Conservation (phyloP, 1,140 invertebrate genomes). For the Prorops nasuta region DNA sequence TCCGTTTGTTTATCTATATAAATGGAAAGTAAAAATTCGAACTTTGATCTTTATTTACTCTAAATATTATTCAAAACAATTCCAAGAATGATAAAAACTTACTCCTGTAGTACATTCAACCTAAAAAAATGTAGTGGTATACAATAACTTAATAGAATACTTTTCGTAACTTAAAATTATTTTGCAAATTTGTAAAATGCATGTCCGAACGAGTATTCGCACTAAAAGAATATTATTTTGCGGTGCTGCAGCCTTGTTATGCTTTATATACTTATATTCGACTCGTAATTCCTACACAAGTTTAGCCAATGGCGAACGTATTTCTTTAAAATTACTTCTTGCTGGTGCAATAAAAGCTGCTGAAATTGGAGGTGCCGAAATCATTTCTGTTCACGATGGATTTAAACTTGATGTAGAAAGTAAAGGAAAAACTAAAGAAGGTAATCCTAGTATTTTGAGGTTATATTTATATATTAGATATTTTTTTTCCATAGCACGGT, state of each 20-base stretch:
- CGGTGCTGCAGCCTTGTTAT: conserved; percentile 49
- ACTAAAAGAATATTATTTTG: conserved; percentile 63
- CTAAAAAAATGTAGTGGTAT: too few species aligned
- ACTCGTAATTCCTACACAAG: not conserved
- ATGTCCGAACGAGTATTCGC: conserved; percentile 66
- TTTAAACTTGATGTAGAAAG: conserved; percentile 66
- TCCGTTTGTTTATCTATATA: too few species aligned
- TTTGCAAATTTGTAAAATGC: conserved; percentile 53
- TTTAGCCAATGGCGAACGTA: conserved; percentile 25
- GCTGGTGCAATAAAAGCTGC: conserved; percentile 76
- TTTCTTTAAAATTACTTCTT: conserved; percentile 75
- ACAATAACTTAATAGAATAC: not conserved
- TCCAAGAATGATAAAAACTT: too few species aligned
- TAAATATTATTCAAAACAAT: too few species aligned
- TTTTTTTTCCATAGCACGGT: too few species aligned
- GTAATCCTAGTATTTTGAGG: conserved; percentile 41
- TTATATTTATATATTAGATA: too few species aligned
- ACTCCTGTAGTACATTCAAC: too few species aligned
- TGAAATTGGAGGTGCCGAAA: conserved; percentile 74
- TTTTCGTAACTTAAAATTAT: not conserved
- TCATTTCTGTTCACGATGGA: conserved; percentile 65
- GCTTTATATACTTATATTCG: conserved; percentile 11
- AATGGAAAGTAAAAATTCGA: too few species aligned
- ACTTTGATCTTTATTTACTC: too few species aligned
- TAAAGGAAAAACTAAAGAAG: conserved; percentile 90